Evolutionary conservation across 2,113 vertebrate genomes (phyloP).

Genomic region (Junco hyemalis): DNA sequence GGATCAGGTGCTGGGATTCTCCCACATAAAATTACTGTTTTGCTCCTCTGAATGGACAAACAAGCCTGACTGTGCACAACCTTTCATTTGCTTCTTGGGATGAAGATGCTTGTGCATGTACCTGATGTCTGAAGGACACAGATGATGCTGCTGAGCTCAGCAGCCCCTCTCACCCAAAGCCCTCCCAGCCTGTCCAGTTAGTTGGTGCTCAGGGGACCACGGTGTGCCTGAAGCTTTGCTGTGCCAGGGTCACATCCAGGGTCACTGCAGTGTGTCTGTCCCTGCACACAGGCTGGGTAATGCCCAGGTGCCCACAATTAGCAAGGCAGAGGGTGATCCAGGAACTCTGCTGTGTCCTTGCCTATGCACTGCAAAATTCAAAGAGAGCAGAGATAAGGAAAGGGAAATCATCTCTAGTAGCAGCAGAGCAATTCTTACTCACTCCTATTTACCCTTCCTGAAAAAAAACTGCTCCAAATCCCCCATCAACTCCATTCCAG

Average conservation of each 20-base stretch:
- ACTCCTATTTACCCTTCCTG: not conserved
- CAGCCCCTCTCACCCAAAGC: not conserved
- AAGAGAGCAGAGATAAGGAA: not conserved
- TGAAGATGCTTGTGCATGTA: not conserved
- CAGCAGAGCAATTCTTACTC: not conserved
- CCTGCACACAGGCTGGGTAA: not conserved
- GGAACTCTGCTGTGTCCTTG: not conserved
- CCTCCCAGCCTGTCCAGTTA: not conserved
- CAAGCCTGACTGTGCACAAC: not conserved
- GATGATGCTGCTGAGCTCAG: not conserved
- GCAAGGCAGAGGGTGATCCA: not conserved
- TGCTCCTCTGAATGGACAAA: not conserved
- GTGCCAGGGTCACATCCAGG: not conserved
- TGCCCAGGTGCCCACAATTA: not conserved
- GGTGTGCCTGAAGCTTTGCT: not conserved
- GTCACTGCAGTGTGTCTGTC: not conserved
- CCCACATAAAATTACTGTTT: not conserved
- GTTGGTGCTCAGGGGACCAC: not conserved
- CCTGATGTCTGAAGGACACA: not conserved
- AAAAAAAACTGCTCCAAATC: not conserved
- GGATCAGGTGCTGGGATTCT: not conserved
- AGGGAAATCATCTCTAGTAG: not conserved
- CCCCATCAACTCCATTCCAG: not conserved
- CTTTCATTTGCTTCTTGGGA: not conserved
- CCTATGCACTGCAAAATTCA: not conserved